phyloP scores from a whole-genome alignment of 2,113 vertebrate genomes.

The Etia nguti region DNA sequence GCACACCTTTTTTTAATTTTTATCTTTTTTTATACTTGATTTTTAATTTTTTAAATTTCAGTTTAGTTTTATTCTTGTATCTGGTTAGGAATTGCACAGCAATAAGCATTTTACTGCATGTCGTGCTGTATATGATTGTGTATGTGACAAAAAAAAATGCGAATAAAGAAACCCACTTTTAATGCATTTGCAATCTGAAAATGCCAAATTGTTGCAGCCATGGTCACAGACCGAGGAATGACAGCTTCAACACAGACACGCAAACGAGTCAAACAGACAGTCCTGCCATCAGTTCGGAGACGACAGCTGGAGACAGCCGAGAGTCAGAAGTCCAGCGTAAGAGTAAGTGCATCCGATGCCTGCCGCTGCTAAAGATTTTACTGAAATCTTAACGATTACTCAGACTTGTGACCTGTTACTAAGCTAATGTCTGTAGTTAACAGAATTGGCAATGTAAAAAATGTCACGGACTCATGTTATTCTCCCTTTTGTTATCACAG shows the following conservation, averaged over 20 bases:
- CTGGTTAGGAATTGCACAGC: neutral
- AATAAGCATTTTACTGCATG: fast-evolving
- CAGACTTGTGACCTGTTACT: neutral
- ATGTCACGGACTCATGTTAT: neutral
- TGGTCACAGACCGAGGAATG: slow-evolving; percentile 72
- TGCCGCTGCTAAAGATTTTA: neutral
- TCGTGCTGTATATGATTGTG: fast-evolving
- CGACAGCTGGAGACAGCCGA: neutral
- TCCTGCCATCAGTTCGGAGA: slow-evolving; percentile 36
- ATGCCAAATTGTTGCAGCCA: slow-evolving; percentile 56
- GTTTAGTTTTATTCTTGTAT: neutral
- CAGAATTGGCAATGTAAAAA: neutral
- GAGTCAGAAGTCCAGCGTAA: slow-evolving; percentile 45
- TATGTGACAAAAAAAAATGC: neutral
- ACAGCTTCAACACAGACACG: slow-evolving; percentile 77
- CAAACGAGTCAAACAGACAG: slow-evolving; percentile 35
- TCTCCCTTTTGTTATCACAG: slow-evolving; percentile 30
- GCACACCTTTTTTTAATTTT: fast-evolving
- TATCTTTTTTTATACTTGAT: fast-evolving
- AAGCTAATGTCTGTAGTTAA: neutral
- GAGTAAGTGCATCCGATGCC: slow-evolving; percentile 62
- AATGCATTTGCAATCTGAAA: neutral
- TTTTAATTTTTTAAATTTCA: neutral
- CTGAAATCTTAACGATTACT: neutral
- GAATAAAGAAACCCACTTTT: neutral